These are phyloP conservation scores for Manacus vitellinus DNA, from an alignment of 2,113 vertebrate genomes.

Conservation along the genomic window DNA sequence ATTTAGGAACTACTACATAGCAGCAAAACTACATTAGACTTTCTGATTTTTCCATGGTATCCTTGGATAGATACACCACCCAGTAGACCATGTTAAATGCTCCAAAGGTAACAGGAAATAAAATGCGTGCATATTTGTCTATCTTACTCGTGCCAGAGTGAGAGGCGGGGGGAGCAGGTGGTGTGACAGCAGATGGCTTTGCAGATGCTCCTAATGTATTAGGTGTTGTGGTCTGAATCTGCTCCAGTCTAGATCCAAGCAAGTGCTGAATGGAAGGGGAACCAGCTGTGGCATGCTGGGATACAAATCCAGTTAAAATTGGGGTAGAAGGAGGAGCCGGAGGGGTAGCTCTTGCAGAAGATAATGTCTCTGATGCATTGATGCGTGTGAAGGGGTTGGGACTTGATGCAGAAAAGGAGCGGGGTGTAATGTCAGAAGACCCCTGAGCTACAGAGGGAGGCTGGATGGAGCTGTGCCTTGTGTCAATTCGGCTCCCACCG, in stretches of 20 bases:
- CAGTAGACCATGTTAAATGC: constrained; percentile 99
- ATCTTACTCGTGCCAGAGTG: constrained; percentile 95
- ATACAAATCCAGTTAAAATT: constrained; percentile 75
- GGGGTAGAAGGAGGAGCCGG: constrained; percentile 83
- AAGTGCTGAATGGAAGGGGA: constrained; percentile 82
- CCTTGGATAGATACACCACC: constrained; percentile 99
- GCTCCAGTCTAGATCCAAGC: constrained; percentile 87
- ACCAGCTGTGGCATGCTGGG: constrained; percentile 68
- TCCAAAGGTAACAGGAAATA: constrained; percentile 96
- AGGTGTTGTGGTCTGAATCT: constrained; percentile 83
- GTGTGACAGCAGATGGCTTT: constrained; percentile 71
- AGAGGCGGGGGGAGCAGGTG: constrained; percentile 74
- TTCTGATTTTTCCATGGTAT: constrained; percentile 90
- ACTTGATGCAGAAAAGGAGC: constrained; percentile 82
- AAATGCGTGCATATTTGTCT: constrained; percentile 97
- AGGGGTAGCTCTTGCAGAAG: constrained; percentile 79
- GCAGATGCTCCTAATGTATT: constrained; percentile 77
- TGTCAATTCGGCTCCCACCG: constrained; percentile 77
- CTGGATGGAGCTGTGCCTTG: constrained; percentile 76
- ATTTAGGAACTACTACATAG: constrained; percentile 74
- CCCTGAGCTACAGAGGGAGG: constrained; percentile 71
- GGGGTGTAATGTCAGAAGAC: constrained; percentile 72
- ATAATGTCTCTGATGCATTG: constrained; percentile 79
- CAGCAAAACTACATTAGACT: constrained; percentile 81
- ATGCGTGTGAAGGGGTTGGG: constrained; percentile 88